Base-by-base conservation (phyloP, 2,113 vertebrate species). In the Neodon shergylaensis region DNA sequence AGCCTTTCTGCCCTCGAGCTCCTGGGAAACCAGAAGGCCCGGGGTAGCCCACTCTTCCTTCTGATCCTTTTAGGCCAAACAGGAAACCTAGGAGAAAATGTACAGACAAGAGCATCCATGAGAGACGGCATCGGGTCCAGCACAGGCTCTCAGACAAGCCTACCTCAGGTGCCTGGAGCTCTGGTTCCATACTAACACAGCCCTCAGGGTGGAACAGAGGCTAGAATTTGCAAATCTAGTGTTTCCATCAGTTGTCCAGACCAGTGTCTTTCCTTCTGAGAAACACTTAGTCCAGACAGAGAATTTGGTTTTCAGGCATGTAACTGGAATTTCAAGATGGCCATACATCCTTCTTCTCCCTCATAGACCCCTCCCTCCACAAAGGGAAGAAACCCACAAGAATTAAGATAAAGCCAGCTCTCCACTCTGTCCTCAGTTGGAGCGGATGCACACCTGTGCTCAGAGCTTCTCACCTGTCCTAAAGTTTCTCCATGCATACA, bases 11-110 rank as follows among this genome's bases (percentile, higher is more conserved):
- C 89, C 99, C 99, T 8, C 98, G 97, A 65, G 76, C 33, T 11
- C 99, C 99, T 31, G 99, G 99, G 94, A 97, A 98, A 17, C 99
- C 99, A 9, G 96, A 97, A 0, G 2, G 0, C 7, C 99, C 99
- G 1, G 72, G 81, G 94, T 73, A 85, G 54, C 98, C 99, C 19
- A n/a, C 95, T 0, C 0, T 0, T 26, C 99, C 99, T 5, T 92
- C 74, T 10, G 4, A 11, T 89, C 99, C 99, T 97, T 99, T 99
- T 58, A 97, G 94, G 89, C 98, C 98, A 39, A 98, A 98, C 58
- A 98, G 97, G 94, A 92, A 88, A 63, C 98, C 99, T 99, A 90
- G 85, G 65, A 68, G 96, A 65, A 66, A 70, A 65, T 9, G 14
- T 42, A 66, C 7, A 36, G 0, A 36, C 0, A 26, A 3, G n/a